Conservation (phyloP, 2,797 vertebrate species). For the Hipposideros larvatus region DNA sequence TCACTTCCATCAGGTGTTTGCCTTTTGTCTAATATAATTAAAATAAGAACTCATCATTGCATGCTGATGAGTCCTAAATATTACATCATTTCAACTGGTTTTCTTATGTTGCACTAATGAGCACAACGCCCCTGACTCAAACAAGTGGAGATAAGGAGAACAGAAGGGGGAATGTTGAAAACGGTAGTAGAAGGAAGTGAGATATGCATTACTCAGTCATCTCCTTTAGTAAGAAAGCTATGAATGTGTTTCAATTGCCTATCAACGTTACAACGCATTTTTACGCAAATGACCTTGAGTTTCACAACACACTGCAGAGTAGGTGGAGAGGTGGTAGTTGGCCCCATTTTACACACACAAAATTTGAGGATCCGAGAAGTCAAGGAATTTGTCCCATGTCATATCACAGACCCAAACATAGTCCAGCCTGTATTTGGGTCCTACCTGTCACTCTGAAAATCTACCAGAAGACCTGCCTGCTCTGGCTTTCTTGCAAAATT, state of each 20-base stretch:
- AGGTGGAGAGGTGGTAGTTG: neutral
- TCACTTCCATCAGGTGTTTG: slow-evolving; percentile 16
- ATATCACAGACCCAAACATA: neutral
- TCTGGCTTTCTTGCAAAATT: neutral
- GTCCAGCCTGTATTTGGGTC: neutral
- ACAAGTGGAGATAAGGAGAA: neutral
- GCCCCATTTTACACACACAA: neutral
- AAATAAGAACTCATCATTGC: neutral
- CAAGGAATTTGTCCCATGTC: neutral
- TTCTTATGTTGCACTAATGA: neutral
- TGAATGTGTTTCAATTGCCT: neutral
- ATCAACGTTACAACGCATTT: neutral
- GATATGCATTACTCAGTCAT: neutral
- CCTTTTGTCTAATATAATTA: slow-evolving; percentile 22
- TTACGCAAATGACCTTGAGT: neutral
- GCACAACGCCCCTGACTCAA: neutral
- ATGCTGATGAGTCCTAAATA: neutral
- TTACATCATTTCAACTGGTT: neutral
- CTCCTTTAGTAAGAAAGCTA: neutral
- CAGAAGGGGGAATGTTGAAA: neutral
- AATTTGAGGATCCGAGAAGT: neutral
- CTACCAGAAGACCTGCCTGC: neutral
- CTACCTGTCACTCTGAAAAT: neutral
- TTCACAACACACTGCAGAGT: neutral
- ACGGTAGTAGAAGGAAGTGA: neutral